Evolutionary conservation across 2,888 invertebrate genomes (phyloP).

Genomic region (Sisyra nigra): DNA sequence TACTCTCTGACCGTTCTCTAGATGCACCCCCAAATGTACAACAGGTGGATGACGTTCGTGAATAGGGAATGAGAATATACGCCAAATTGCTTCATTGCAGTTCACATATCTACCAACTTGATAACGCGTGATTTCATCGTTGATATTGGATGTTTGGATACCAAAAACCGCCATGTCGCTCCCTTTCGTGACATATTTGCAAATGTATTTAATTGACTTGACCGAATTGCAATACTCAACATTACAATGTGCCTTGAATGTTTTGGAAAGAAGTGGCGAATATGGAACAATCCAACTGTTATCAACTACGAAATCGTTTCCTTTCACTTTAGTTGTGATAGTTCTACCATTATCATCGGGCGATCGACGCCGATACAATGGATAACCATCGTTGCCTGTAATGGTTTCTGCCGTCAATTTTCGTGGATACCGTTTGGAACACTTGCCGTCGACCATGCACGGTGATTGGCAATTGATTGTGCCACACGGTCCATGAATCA

Average conservation of each 20-base stretch:
- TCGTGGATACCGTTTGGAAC: conserved; percentile 15
- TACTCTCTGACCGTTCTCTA: conserved; percentile 14
- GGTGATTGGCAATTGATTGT: conserved; percentile 18
- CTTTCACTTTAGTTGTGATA: conserved; percentile 15
- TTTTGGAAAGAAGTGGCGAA: conserved; percentile 14
- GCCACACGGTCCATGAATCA: conserved; percentile 22
- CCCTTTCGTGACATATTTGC: conserved; percentile 18
- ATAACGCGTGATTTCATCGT: conserved; percentile 14
- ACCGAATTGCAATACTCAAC: conserved; percentile 16
- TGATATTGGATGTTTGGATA: conserved; percentile 8
- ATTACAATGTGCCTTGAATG: conserved; percentile 16
- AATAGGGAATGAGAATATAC: conserved; percentile 10
- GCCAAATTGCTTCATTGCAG: conserved; percentile 14
- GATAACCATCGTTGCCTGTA: conserved; percentile 19
- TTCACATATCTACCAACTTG: conserved; percentile 15
- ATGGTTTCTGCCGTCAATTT: conserved; percentile 15
- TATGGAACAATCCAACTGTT: conserved; percentile 16
- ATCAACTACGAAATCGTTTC: conserved; percentile 9
- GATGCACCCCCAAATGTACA: conserved; percentile 13
- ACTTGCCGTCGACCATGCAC: conserved; percentile 24
- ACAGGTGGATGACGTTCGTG: conserved; percentile 7
- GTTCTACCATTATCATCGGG: conserved; percentile 15
- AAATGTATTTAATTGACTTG: conserved; percentile 22
- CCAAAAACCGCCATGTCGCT: conserved; percentile 13
- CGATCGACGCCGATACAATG: conserved; percentile 15